Evolutionary conservation across 2,888 invertebrate genomes (phyloP).

Genomic region (Cotesia congregata): DNA sequence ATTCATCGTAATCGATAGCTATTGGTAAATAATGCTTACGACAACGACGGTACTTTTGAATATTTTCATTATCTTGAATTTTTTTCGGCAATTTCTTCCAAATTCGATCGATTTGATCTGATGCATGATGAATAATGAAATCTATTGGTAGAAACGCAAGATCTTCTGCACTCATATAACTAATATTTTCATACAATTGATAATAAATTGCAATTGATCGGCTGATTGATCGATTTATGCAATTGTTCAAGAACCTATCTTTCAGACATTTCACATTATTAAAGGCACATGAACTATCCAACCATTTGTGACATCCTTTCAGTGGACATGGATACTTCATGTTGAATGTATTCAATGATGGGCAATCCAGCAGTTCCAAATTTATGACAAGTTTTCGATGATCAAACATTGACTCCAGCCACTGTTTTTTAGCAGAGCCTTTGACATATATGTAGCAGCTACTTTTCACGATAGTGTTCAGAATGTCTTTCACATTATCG

Average conservation of each 20-base stretch:
- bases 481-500: not conserved
- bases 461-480: not conserved
- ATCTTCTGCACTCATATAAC: slow-evolving; percentile 10
- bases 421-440: slow-evolving; percentile 8
- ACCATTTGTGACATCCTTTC: not conserved
- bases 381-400: not conserved
- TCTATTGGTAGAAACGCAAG: slow-evolving; percentile 12
- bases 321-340: not conserved
- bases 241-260: not conserved
- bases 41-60: too few species aligned
- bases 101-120: too few species aligned
- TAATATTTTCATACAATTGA: slow-evolving; percentile 7
- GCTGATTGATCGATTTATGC: not conserved
- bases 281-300: not conserved
- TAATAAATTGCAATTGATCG: slow-evolving; percentile 4
- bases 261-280: slow-evolving; percentile 8
- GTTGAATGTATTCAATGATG: not conserved
- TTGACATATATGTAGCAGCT: not conserved
- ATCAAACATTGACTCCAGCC: not conserved
- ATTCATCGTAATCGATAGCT: too few species aligned
- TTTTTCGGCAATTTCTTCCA: too few species aligned
- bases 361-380: not conserved
- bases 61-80: too few species aligned
- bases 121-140: not conserved
- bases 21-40: too few species aligned